Conservation (phyloP, 2,797 vertebrate genomes). For the Eupleurogrammus muticus region DNA sequence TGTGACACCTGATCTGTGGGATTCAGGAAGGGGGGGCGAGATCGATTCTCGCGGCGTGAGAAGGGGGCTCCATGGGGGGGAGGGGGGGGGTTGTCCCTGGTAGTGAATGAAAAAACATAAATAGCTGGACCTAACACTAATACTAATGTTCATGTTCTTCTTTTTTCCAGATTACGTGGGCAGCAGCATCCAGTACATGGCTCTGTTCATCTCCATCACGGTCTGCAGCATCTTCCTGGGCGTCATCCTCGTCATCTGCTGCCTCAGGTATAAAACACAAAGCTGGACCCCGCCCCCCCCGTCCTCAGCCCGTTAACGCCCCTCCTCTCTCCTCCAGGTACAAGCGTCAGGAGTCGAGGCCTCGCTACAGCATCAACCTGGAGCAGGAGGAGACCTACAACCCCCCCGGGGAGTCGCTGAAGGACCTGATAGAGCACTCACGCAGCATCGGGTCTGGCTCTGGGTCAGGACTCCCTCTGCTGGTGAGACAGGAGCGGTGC, state of each 20-base stretch:
- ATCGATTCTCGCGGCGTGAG: slow-evolving; percentile 79
- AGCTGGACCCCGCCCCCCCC: too few relatives aligned
- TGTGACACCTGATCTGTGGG: slow-evolving; percentile 82
- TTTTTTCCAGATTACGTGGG: slow-evolving; percentile 89
- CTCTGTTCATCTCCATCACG: slow-evolving; percentile 89
- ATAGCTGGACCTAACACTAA: too few relatives aligned
- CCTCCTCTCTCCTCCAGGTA: slow-evolving; percentile 78
- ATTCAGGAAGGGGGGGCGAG: slow-evolving; percentile 81
- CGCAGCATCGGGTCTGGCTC: slow-evolving; percentile 92
- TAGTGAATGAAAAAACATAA: too few relatives aligned
- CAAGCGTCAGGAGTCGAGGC: slow-evolving; percentile 89
- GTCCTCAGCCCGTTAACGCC: neutral
- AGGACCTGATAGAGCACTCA: slow-evolving; percentile 94
- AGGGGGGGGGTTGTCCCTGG: too few relatives aligned
- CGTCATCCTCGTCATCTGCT: slow-evolving; percentile 90
- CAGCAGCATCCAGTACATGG: slow-evolving; percentile 89
- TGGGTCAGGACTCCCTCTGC: slow-evolving; percentile 98
- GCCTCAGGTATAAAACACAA: slow-evolving; percentile 87
- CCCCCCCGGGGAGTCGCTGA: slow-evolving; percentile 90
- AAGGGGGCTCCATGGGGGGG: slow-evolving; percentile 3
- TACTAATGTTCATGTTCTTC: neutral
- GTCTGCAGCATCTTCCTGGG: slow-evolving; percentile 89
- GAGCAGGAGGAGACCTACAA: slow-evolving; percentile 95
- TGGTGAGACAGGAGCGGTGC: slow-evolving; percentile 83
- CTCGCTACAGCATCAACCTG: slow-evolving; percentile 91